Base-by-base conservation (phyloP, 2,888 invertebrate species). In the Ashinkailepas kermadecensis region DNA sequence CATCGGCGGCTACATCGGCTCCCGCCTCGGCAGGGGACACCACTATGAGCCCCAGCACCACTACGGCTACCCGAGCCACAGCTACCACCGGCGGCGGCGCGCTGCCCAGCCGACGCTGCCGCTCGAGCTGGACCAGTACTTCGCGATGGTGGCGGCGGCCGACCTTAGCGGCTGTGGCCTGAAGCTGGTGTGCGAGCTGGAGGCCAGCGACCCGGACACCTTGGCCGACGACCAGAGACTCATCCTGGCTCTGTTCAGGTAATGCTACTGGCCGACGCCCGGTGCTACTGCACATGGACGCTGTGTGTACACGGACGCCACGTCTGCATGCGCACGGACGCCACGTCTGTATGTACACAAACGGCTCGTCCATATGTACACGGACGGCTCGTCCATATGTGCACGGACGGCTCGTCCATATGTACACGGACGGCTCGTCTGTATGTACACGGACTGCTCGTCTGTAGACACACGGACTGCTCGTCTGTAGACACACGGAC, bases 201-300 rank as follows among this genome's bases (percentile, higher is more conserved):
- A 84, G 65, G 82, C 83, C 21, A 83, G 67, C 81, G 82, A 84
- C 81, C 80, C 81, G 56, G 59, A 23, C 57, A 64, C 80, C n/a
- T 79, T 84, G 39, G 64, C 81, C 10, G 83, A 84, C 65, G 84
- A 84, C 65, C 83, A 84, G 64, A 23, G 80, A 70, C 83, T 84
- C 81, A 84, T 84, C 74, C 81, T 84, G 67, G 83, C 83, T 8
- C 83, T 84, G 12, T 84, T 84, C 80, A 82, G 84, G 84, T 84
- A 78, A 83, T 39, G 39, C 39, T 4, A 39, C 39, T 39, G 39
- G 39, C 39, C 39, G 39, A 39, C 39, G 4, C 39, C 39, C 39
- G 2, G 39, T 39, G 39, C 39, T 39, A 39, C 39, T 39, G 39
- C 39, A 39, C 39, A 39, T 39, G 39, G 39, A 39, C 39, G 39